These are phyloP conservation scores for Onychomys leucogaster DNA, from an alignment of 2,797 vertebrate species.

Conservation along the genomic window DNA sequence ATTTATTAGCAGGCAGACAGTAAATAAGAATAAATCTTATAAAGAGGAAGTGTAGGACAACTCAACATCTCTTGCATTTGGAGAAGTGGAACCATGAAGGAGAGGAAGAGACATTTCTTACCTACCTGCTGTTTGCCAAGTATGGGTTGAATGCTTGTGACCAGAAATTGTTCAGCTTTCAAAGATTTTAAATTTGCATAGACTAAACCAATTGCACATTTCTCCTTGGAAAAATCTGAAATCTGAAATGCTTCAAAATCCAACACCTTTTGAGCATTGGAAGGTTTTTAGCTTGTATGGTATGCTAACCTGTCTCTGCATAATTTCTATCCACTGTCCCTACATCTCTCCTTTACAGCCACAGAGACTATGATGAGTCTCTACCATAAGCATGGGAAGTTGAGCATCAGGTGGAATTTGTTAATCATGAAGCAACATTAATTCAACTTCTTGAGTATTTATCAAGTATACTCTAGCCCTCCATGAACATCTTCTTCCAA, in stretches of 20 bases:
- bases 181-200: background rate
- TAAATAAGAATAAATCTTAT: background rate
- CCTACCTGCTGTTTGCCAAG: background rate
- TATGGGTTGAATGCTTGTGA: no score
- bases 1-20: background rate
- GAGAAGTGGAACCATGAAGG: background rate
- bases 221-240: background rate
- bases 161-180: background rate
- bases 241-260: background rate
- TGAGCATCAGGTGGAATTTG: background rate
- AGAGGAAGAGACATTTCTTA: background rate
- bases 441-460: slow-evolving; percentile 48
- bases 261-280: background rate
- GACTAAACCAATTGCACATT: background rate
- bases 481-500: background rate
- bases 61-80: background rate
- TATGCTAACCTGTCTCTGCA: background rate
- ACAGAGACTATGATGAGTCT: background rate
- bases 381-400: background rate
- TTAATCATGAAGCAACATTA: slow-evolving; percentile 36
- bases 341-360: background rate
- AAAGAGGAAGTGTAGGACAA: background rate
- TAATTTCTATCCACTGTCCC: background rate
- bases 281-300: background rate
- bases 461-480: background rate